Conservation (phyloP, 2,888 invertebrate genomes). For the Galeruca laticollis region DNA sequence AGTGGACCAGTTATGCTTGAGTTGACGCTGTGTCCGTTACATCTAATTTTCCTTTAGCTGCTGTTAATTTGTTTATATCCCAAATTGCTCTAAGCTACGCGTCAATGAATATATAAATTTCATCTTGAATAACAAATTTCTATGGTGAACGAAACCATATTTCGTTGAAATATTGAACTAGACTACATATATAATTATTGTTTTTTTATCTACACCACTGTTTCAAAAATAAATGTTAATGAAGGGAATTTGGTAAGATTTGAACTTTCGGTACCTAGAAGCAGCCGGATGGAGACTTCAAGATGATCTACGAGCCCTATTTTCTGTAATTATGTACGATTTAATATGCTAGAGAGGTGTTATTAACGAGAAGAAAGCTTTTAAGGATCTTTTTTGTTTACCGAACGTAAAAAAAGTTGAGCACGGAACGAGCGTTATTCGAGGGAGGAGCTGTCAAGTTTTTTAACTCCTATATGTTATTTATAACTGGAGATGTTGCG, state of each 20-base stretch:
- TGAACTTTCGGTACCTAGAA: slow-evolving; percentile 20
- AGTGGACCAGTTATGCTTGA: neutral
- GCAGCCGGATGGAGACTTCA: slow-evolving; percentile 45
- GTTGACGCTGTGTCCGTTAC: neutral
- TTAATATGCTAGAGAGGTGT: slow-evolving; percentile 29
- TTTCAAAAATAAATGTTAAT: slow-evolving; percentile 18
- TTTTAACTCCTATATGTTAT: neutral
- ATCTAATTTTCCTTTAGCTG: neutral
- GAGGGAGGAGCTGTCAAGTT: neutral
- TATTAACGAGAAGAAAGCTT: slow-evolving; percentile 34
- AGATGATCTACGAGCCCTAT: slow-evolving; percentile 42
- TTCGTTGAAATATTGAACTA: neutral
- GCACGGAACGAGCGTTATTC: neutral
- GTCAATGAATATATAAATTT: neutral
- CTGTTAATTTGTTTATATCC: neutral
- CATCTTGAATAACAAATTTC: neutral
- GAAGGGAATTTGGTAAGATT: slow-evolving; percentile 13
- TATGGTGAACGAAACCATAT: no score
- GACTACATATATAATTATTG: neutral
- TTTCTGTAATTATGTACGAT: slow-evolving; percentile 32
- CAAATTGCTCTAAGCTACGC: neutral
- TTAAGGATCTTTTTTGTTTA: slow-evolving; percentile 16
- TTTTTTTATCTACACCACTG: slow-evolving; percentile 16
- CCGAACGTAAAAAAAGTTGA: neutral
- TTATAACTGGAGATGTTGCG: neutral